These are phyloP conservation scores for Lagopus muta DNA, from an alignment of 2,113 vertebrate species.

Conservation along the genomic window DNA sequence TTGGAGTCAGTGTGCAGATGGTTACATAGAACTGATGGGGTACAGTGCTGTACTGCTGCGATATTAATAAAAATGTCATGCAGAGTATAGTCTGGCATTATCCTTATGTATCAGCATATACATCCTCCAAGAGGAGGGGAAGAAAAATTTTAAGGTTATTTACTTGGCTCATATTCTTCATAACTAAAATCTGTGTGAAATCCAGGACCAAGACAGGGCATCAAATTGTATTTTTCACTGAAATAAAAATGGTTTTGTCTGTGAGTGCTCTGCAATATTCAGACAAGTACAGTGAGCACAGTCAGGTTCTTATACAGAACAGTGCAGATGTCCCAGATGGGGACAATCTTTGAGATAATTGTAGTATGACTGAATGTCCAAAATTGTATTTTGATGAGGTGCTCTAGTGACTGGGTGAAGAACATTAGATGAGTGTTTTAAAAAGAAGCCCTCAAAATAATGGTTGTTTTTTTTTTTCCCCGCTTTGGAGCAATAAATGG, in stretches of 20 bases:
- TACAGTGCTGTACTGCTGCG: background rate
- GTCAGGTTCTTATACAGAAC: background rate
- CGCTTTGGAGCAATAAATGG: background rate
- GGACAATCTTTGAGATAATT: background rate
- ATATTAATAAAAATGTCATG: background rate
- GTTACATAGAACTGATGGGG: background rate
- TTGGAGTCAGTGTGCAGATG: background rate
- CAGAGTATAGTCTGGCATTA: background rate
- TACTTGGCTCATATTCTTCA: background rate
- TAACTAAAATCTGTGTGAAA: background rate
- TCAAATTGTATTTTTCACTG: background rate
- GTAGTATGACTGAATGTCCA: background rate
- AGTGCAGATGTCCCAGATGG: background rate
- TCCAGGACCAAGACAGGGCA: background rate
- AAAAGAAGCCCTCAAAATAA: background rate
- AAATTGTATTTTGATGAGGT: background rate
- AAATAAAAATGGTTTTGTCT: background rate
- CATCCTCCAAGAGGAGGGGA: background rate
- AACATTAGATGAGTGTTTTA: background rate
- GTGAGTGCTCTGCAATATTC: background rate
- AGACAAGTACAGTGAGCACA: background rate
- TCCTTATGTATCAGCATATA: background rate
- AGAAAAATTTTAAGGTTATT: background rate
- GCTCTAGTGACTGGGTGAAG: background rate
- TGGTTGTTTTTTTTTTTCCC: background rate